Percentiles rank a stretch among this genome's conserved stretches.
phyloP scores from a whole-genome alignment of 2,113 vertebrate species.

The Panthera uncia region DNA sequence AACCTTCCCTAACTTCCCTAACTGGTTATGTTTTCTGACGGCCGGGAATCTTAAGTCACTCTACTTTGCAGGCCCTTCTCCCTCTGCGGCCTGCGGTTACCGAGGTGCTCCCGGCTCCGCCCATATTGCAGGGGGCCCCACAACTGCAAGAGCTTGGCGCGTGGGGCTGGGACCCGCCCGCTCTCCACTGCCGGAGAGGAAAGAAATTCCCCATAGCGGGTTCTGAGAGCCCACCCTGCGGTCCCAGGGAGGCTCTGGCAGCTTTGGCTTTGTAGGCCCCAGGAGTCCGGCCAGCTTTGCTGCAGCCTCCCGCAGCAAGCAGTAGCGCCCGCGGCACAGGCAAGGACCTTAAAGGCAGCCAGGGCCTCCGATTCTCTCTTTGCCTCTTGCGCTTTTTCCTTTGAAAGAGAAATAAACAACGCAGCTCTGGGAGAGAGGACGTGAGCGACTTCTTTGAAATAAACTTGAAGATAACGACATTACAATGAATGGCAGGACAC shows the following conservation, averaged over 20 bases:
- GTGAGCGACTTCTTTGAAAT: constrained; percentile 84
- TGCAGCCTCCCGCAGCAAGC: rapidly evolving
- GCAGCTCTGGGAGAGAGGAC: constrained; percentile 63
- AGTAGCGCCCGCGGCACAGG: neutral
- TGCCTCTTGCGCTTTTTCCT: neutral
- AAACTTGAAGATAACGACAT: constrained; percentile 89
- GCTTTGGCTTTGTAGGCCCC: neutral
- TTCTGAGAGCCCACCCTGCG: no score
- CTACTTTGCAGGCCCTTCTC: neutral
- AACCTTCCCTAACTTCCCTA: neutral
- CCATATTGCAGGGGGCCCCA: neutral
- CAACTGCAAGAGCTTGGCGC: rapidly evolving
- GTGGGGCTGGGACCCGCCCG: neutral
- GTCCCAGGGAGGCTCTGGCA: neutral
- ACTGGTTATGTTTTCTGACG: neutral
- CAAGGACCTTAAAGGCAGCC: neutral
- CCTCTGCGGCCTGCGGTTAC: neutral
- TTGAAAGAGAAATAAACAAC: neutral
- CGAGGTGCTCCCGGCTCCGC: rapidly evolving
- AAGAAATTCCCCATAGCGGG: neutral
- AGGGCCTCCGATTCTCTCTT: neutral
- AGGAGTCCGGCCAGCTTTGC: rapidly evolving
- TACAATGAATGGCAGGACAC: constrained; percentile 88
- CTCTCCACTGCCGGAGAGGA: neutral
- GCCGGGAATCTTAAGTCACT: neutral